A percentile compares a stretch with the other conserved stretches of the same genome.
These are phyloP conservation scores for Bombus breviceps DNA, from an alignment of 1,140 invertebrate species.

Conservation along the genomic window DNA sequence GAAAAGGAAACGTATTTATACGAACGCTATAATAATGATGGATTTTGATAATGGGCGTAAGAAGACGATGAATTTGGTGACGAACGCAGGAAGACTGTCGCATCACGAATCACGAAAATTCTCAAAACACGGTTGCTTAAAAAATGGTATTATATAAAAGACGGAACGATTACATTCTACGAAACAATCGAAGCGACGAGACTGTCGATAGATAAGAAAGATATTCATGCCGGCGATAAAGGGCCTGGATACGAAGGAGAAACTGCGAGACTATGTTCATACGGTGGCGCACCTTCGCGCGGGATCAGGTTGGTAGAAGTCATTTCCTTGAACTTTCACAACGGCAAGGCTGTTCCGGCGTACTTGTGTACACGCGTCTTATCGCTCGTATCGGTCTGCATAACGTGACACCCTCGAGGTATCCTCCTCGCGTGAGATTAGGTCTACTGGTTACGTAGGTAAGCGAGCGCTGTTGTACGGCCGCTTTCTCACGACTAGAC, in stretches of 20 bases:
- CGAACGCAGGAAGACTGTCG: too few species aligned
- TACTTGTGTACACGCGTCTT: conserved; percentile 44
- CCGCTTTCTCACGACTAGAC: conserved; percentile 31
- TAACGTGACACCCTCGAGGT: conserved; percentile 48
- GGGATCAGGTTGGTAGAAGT: not conserved
- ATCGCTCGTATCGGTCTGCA: conserved; percentile 42
- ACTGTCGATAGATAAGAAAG: conserved; percentile 18
- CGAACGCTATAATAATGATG: rapidly evolving
- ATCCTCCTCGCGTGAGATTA: conserved; percentile 45
- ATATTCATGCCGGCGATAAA: conserved; percentile 27
- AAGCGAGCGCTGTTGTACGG: conserved; percentile 10
- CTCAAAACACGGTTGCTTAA: not conserved
- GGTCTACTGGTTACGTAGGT: conserved; percentile 26
- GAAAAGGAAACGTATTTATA: too few species aligned
- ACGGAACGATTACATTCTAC: not conserved
- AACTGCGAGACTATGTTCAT: not conserved
- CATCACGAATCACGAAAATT: too few species aligned
- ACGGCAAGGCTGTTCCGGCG: not conserved
- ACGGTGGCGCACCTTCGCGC: too few species aligned
- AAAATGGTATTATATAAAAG: not conserved
- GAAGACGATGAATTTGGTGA: too few species aligned
- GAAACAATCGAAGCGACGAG: conserved; percentile 31
- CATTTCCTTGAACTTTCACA: conserved; percentile 29
- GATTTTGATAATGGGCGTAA: too few species aligned
- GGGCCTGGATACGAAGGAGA: not conserved